Percentiles rank a stretch among this genome's conserved stretches.
Conservation (phyloP, 2,888 invertebrate species). For the Pediacus dermestoides region DNA sequence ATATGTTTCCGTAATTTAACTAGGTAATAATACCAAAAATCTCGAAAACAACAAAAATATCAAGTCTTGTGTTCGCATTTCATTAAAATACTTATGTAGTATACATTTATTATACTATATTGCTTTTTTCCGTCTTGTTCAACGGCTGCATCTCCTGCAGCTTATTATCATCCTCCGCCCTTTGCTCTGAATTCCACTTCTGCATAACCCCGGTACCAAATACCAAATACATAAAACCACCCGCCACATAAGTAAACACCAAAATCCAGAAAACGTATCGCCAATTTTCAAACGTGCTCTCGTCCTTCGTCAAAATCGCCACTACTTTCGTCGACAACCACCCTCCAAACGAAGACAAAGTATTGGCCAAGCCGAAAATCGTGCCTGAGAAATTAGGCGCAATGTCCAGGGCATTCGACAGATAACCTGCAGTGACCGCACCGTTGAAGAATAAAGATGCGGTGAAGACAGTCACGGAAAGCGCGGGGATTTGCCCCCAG, state of each 20-base stretch:
- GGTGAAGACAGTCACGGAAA: slow-evolving; percentile 76
- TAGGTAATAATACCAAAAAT: no score
- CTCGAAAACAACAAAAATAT: no score
- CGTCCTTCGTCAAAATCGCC: slow-evolving; percentile 67
- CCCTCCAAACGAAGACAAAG: slow-evolving; percentile 77
- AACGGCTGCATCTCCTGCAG: slow-evolving; percentile 44
- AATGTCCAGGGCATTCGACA: slow-evolving; percentile 82
- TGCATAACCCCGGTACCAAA: slow-evolving; percentile 69
- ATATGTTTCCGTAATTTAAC: no score
- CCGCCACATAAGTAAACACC: slow-evolving; percentile 65
- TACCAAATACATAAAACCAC: slow-evolving; percentile 60
- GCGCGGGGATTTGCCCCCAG: slow-evolving; percentile 64
- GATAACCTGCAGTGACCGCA: slow-evolving; percentile 80
- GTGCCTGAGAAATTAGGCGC: slow-evolving; percentile 88
- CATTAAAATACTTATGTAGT: no score
- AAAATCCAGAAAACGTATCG: slow-evolving; percentile 78
- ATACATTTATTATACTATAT: slow-evolving; percentile 21
- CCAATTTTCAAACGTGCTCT: slow-evolving; percentile 75
- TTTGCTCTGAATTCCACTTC: slow-evolving; percentile 51
- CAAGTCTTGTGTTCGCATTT: no score
- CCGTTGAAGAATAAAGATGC: slow-evolving; percentile 79
- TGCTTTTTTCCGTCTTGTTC: slow-evolving; percentile 32
- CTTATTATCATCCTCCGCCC: slow-evolving; percentile 19
- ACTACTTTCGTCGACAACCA: slow-evolving; percentile 80
- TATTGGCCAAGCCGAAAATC: slow-evolving; percentile 86